Base-by-base conservation (phyloP, 53 echinoderm and acorn worm species). In the Temnopleurus reevesii region DNA sequence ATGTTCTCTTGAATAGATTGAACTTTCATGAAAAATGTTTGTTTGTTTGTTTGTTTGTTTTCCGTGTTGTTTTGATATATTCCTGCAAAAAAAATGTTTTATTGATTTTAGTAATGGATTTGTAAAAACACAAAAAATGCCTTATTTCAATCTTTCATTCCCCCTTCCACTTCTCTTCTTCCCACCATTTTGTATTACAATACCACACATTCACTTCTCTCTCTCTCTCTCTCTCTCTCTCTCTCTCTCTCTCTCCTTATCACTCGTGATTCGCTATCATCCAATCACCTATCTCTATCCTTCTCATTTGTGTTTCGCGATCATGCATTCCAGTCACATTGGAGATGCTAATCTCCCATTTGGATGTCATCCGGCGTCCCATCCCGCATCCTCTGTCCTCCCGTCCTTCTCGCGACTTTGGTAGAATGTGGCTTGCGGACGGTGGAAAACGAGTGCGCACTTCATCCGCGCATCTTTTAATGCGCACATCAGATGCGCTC, bases 291-390 rank as follows among this genome's bases (percentile, higher is more conserved):
- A 15, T 17, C 30, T 4, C 15, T 2, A 18, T 55, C n/a, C 24
- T 9, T 27, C 38, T 41, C 71, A 36, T 41, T 41, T 34, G 33
- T 71, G 36, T 12, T 21, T 71, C 71, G 36, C 8, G 19, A 0
- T 9, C 23, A 3, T 63, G 30, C 10, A 41, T 71, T 71, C 71
- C 23, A 9, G 36, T 71, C 71, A 19, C 38, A 71, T 71, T 41
- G 43, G 4, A 71, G 38, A 38, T n/a, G 71, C 36, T 71, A 71
- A 71, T 71, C 71, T 23, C 43, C 71, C 41, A 71, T 71, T 71
- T 38, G 19, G 71, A 71, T 71, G 38, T 41, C 41, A 41, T 71
- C 36, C 36, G 71, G 36, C 71, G 4, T 19, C n/a, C 71, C 71
- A 21, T 38, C 15, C 41, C 41, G 4, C 5, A 31, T 31, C 38